Conservation (phyloP, 1,140 invertebrate species). For the Aleiodes sp. region DNA sequence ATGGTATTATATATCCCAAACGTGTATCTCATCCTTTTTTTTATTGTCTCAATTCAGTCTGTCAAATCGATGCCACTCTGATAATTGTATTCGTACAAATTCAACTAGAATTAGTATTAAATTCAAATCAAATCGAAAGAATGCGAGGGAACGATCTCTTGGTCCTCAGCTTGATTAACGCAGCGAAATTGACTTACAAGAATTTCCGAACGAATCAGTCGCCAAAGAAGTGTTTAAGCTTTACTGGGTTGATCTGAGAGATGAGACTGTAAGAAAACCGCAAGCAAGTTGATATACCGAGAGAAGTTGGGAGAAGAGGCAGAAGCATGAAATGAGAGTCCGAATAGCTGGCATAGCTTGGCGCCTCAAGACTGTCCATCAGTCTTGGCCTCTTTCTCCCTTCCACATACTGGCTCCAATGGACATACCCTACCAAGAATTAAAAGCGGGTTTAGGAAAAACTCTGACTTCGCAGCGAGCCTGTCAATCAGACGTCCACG, state of each 20-base stretch:
- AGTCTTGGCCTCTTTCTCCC: conserved; percentile 33
- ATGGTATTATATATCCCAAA: conserved; percentile 21
- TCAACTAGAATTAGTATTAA: too few relatives aligned
- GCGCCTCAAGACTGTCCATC: conserved; percentile 52
- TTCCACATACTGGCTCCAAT: conserved; percentile 1
- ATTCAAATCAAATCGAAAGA: too few relatives aligned
- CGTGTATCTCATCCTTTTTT: background rate
- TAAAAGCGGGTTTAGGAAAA: conserved; percentile 50
- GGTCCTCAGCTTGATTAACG: too few relatives aligned
- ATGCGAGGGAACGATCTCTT: too few relatives aligned
- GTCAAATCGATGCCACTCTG: background rate
- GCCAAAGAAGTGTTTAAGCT: background rate
- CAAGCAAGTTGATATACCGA: background rate
- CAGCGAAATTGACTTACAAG: background rate
- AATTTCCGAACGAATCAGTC: background rate
- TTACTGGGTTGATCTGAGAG: background rate
- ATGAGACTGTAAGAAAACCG: background rate
- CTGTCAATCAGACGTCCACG: conserved; percentile 58
- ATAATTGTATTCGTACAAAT: too few relatives aligned
- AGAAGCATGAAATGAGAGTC: conserved; percentile 50
- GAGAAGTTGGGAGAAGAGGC: conserved; percentile 2
- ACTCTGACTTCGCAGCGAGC: conserved; percentile 52
- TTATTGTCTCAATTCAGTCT: background rate
- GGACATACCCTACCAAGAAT: background rate
- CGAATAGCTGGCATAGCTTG: conserved; percentile 56